Evolutionary conservation across 2,113 vertebrate genomes (phyloP), one percentile per base, ranked within the genome.

Genomic region (Pomatostomus ruficeps): DNA sequence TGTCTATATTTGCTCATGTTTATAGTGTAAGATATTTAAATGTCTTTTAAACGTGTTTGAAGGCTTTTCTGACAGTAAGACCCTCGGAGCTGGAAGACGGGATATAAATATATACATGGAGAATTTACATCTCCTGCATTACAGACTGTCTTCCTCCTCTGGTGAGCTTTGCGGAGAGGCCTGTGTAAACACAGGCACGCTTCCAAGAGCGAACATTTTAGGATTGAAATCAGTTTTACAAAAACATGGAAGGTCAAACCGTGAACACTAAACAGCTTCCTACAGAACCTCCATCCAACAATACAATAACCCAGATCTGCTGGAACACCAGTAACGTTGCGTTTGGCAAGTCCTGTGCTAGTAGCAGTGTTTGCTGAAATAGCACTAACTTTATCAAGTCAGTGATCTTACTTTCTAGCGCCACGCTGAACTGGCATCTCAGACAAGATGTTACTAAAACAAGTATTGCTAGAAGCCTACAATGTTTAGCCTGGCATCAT

Each of bases 401-500:
- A 68, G 23, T 16, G 61, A 79, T 88, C 71, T 61, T 65, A 79
- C 67, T 83, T 75, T 48, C 73, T 70, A 94, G 85, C 81, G 70
- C 62, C 58, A 82, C 42, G 13, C 74, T 55, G 81, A 96, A 91
- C 63, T 61, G 35, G n/a, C 61, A 62, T 66, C 82, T 95, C 90
- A 94, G 89, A 83, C 82, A 82, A 93, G 78, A 83, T 85, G 66
- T 88, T 90, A 89, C 77, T 91, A 91, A 93, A 92, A 79, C 18
- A n/a, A 91, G 79, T 31, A 85, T 54, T 91, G 43, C 91, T 86
- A 89, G 77, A 93, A 96, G 71, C 67, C 55, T 62, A 46, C 63
- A 38, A 15, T 88, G 85, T 94, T 94, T 94, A 89, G 58, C 67
- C 78, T 94, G 87, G 78, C 87, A 85, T 33, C 8, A 40, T 79